Conservation (phyloP, 2,797 vertebrate species). For the Liparis tanakae region DNA sequence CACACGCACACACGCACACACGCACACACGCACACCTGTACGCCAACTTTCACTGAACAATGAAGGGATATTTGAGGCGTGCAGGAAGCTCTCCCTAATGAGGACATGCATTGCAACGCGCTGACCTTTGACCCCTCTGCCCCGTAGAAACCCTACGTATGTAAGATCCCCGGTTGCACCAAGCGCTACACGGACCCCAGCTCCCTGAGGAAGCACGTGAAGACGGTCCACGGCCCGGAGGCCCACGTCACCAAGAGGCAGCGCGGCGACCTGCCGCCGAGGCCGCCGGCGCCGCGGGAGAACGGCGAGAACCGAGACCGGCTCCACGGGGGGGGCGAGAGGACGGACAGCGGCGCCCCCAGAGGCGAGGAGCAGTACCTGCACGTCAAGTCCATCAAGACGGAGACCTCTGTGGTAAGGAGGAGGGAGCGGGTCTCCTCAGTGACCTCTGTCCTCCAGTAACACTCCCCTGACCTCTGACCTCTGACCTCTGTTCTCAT, state of each 20-base stretch:
- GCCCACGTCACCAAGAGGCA: slow-evolving; percentile 97
- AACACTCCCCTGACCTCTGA: slow-evolving; percentile 1
- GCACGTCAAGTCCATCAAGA: slow-evolving; percentile 91
- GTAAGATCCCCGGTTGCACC: slow-evolving; percentile 96
- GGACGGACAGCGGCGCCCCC: slow-evolving; percentile 78
- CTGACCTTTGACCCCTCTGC: background rate
- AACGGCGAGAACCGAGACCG: slow-evolving; percentile 76
- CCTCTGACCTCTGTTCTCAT: slow-evolving; percentile 53
- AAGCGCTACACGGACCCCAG: slow-evolving; percentile 99
- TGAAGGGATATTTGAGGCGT: no score
- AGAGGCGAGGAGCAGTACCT: slow-evolving; percentile 87
- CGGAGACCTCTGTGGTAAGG: slow-evolving; percentile 92
- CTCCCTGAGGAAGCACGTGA: slow-evolving; percentile 96
- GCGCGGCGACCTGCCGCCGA: slow-evolving; percentile 83
- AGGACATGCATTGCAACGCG: no score
- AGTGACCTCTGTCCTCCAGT: background rate
- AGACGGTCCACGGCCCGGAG: slow-evolving; percentile 95
- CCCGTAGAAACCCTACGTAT: slow-evolving; percentile 93
- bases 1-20: no score
- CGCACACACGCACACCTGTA: background rate
- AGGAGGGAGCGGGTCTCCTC: background rate
- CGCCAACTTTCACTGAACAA: no score
- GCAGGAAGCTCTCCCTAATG: no score
- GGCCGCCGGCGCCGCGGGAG: slow-evolving; percentile 78
- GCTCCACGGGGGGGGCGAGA: slow-evolving; percentile 76